Evolutionary conservation across 2,797 vertebrate species (phyloP).

Genomic region (Pyrocephalus nanus): DNA sequence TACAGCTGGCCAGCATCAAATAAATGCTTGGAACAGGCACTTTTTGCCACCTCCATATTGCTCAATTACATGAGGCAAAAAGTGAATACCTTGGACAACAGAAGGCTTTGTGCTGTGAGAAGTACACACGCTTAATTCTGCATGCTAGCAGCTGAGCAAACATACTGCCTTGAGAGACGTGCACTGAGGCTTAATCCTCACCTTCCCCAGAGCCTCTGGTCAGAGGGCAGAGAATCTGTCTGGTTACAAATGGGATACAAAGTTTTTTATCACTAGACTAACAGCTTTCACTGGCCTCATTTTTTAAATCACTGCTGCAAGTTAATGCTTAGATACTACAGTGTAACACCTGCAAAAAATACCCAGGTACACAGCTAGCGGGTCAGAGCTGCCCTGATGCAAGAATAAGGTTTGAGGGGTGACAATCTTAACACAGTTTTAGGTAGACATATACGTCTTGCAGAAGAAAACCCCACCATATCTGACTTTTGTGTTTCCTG

Average conservation of each 20-base stretch:
- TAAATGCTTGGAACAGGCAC: not conserved
- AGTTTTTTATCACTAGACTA: not conserved
- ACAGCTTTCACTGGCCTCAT: not conserved
- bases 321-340: not conserved
- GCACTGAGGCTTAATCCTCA: not conserved
- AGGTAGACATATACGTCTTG: not conserved
- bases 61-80: not conserved
- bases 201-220: not conserved
- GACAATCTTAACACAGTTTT: not conserved
- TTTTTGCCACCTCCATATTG: not conserved
- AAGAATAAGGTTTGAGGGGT: not conserved
- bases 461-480: not conserved
- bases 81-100: not conserved
- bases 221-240: not conserved
- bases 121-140: not conserved
- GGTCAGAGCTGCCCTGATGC: not conserved
- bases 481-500: not conserved
- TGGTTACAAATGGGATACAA: not conserved
- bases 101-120: not conserved
- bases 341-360: not conserved
- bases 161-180: not conserved
- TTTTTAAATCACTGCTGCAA: not conserved
- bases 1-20: not conserved
- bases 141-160: conserved; percentile 11
- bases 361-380: not conserved